These are phyloP conservation scores for Enteromius paludinosus DNA, from an alignment of 2,797 vertebrate genomes.

Conservation along the genomic window DNA sequence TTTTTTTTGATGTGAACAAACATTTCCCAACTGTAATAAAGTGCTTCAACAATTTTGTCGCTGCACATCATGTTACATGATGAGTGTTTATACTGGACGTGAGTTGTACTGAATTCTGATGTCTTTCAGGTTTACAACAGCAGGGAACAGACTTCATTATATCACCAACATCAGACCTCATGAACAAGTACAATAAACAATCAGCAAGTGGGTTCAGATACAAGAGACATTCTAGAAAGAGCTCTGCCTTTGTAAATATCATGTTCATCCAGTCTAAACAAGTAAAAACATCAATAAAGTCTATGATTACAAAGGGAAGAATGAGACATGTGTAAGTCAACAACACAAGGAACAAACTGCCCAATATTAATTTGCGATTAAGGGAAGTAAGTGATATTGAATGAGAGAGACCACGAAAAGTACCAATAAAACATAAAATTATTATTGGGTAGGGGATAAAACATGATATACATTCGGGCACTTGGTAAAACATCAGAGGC, in stretches of 20 bases:
- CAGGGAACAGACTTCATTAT: no score
- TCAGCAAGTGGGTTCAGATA: no score
- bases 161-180: no score
- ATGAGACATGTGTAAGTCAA: constrained; percentile 30
- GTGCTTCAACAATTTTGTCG: not conserved
- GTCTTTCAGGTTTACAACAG: not conserved
- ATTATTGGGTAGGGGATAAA: constrained; percentile 24
- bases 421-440: not conserved
- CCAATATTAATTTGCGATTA: not conserved
- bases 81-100: not conserved
- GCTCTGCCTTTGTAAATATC: no score
- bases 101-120: not conserved
- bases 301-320: not conserved
- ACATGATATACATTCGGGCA: not conserved
- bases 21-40: not conserved
- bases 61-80: not conserved
- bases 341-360: constrained; percentile 19
- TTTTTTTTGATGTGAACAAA: no score
- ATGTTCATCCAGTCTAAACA: not conserved
- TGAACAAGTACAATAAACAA: no score
- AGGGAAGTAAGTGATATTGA: not conserved
- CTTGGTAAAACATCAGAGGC: not conserved
- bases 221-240: no score
- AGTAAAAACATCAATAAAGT: no score
- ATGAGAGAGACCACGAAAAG: not conserved